Evolutionary conservation across 2,113 vertebrate species (phyloP).

Genomic region (Setophaga coronata): DNA sequence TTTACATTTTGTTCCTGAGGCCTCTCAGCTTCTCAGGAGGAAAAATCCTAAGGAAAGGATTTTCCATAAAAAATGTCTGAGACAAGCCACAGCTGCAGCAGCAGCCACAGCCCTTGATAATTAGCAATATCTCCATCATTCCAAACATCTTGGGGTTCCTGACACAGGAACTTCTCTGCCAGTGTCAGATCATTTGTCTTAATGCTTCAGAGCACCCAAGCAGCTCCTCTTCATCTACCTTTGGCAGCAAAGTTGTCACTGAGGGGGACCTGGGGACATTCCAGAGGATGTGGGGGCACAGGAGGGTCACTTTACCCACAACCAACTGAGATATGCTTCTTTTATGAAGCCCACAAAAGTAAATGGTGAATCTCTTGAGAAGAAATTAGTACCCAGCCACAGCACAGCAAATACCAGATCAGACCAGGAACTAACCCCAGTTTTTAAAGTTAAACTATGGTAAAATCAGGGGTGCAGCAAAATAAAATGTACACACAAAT

Average conservation of each 20-base stretch:
- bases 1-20: no score
- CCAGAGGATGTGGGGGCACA: background rate
- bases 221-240: background rate
- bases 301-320: background rate
- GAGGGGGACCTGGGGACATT: background rate
- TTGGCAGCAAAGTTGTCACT: background rate
- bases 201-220: background rate
- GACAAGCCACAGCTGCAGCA: rapidly evolving
- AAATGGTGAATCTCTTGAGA: background rate
- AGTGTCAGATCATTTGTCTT: background rate
- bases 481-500: background rate
- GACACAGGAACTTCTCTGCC: background rate
- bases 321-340: background rate
- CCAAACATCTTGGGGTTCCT: background rate
- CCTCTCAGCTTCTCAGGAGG: no score
- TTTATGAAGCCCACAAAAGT: background rate
- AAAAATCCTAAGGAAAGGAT: no score
- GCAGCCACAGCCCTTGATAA: background rate
- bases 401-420: background rate
- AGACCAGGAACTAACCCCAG: background rate
- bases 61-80: no score
- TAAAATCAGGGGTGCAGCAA: background rate
- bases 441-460: background rate
- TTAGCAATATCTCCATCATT: background rate
- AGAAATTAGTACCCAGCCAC: background rate